Evolutionary conservation across 2,113 vertebrate genomes (phyloP).

Genomic region (Paralichthys olivaceus): DNA sequence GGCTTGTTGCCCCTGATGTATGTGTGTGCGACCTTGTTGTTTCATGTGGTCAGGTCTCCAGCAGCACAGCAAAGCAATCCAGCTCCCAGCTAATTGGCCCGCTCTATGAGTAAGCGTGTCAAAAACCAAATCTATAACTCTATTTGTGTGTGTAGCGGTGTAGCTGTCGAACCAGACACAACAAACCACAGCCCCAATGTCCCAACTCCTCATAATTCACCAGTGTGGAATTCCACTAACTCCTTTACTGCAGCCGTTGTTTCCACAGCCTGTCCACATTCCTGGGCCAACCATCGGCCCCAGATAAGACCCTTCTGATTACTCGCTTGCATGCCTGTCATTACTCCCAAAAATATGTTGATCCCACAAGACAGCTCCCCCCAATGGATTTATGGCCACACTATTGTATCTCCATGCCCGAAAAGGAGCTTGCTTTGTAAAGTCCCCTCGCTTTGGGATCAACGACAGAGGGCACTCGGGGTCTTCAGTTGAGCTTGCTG

Average conservation of each 20-base stretch:
- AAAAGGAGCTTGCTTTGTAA: constrained; percentile 32
- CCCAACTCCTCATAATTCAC: constrained; percentile 85
- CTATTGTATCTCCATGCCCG: constrained; percentile 29
- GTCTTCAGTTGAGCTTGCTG: background rate
- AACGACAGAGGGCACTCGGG: constrained; percentile 12
- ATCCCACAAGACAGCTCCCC: constrained; percentile 61
- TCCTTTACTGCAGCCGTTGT: constrained; percentile 74
- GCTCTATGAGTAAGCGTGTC: constrained; percentile 85
- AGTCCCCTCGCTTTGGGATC: constrained; percentile 24
- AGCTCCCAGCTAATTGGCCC: constrained; percentile 83
- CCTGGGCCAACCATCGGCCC: constrained; percentile 69
- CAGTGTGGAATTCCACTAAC: constrained; percentile 82
- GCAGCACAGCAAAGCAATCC: constrained; percentile 80
- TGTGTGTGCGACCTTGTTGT: constrained; percentile 40
- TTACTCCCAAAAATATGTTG: constrained; percentile 75
- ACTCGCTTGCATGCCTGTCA: constrained; percentile 70
- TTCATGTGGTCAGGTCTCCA: constrained; percentile 73
- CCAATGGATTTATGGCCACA: constrained; percentile 53
- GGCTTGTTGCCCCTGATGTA: constrained; percentile 59
- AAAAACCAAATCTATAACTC: constrained; percentile 79
- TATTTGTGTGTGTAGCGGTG: constrained; percentile 76
- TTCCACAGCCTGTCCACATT: constrained; percentile 79
- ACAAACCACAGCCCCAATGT: constrained; percentile 87
- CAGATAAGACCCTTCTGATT: constrained; percentile 84
- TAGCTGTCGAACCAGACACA: constrained; percentile 90